Conservation (phyloP, 2,888 invertebrate genomes). For the Bellardia bayeri region DNA sequence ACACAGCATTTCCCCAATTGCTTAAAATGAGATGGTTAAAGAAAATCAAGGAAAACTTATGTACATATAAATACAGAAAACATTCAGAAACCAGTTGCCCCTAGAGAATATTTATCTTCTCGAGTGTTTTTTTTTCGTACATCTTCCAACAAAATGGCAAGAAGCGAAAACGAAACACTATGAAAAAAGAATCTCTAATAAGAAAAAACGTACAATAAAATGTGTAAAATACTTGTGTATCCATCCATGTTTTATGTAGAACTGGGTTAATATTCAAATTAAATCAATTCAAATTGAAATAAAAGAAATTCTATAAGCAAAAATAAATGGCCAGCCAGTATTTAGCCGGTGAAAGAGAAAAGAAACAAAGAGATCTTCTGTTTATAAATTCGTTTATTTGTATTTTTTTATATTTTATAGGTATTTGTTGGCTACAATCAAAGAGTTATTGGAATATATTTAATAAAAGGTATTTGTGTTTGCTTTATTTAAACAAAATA, state of each 20-base stretch:
- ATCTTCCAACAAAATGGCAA: constrained; percentile 19
- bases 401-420: background rate
- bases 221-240: constrained; percentile 36
- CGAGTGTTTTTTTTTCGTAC: constrained; percentile 19
- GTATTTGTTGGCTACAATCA: background rate
- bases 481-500: background rate
- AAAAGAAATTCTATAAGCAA: background rate
- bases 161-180: background rate
- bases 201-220: constrained; percentile 29
- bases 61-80: background rate
- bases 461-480: background rate
- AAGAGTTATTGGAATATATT: constrained; percentile 3
- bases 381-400: background rate
- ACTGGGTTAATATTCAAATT: constrained; percentile 72
- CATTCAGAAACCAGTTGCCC: constrained; percentile 35
- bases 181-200: constrained; percentile 9
- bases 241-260: constrained; percentile 46
- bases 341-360: constrained; percentile 45
- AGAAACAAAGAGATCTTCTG: constrained; percentile 26
- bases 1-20: background rate
- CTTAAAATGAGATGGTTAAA: background rate
- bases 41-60: background rate
- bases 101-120: constrained; percentile 15
- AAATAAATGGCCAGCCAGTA: constrained; percentile 5
- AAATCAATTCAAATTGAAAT: constrained; percentile 64